A percentile compares a stretch with the other conserved stretches of the same genome.
phyloP scores from a whole-genome alignment of 2,888 invertebrate genomes.

The Diaperis boleti region DNA sequence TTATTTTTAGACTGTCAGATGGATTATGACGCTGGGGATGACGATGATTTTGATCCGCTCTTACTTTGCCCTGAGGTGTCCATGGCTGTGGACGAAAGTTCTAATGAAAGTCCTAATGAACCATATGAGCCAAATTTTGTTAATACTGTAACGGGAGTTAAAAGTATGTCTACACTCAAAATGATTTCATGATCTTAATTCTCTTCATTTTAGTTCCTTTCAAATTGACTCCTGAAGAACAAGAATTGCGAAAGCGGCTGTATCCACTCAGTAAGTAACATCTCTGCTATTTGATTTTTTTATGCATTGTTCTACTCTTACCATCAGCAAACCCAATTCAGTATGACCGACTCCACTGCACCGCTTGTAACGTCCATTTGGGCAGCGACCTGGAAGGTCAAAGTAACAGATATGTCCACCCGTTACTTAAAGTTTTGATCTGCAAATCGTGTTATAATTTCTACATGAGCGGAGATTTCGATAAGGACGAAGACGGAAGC shows the following conservation, averaged over 20 bases:
- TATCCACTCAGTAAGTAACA: constrained; percentile 53
- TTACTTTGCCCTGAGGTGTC: constrained; percentile 62
- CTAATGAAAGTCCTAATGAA: constrained; percentile 37
- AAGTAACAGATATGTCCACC: constrained; percentile 77
- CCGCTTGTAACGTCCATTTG: constrained; percentile 80
- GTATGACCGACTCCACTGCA: constrained; percentile 76
- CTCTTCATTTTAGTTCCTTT: constrained; percentile 53
- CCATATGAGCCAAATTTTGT: constrained; percentile 57
- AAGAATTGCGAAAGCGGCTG: constrained; percentile 49
- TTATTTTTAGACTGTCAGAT: constrained; percentile 22
- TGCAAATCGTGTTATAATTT: constrained; percentile 81
- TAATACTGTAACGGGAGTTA: constrained; percentile 59
- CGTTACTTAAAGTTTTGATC: constrained; percentile 78
- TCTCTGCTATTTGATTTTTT: too few relatives aligned
- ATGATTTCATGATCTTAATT: constrained; percentile 1
- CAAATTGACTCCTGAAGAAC: constrained; percentile 56
- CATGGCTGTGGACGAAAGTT: constrained; percentile 63
- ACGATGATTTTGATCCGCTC: constrained; percentile 58
- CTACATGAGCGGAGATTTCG: constrained; percentile 85
- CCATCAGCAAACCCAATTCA: constrained; percentile 67
- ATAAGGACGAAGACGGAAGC: constrained; percentile 86
- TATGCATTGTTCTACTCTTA: too few relatives aligned
- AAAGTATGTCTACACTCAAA: constrained; percentile 48
- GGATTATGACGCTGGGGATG: constrained; percentile 39
- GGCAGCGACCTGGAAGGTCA: constrained; percentile 78